Conservation (phyloP, 2,113 vertebrate species). For the Pelecanoides urinatrix region DNA sequence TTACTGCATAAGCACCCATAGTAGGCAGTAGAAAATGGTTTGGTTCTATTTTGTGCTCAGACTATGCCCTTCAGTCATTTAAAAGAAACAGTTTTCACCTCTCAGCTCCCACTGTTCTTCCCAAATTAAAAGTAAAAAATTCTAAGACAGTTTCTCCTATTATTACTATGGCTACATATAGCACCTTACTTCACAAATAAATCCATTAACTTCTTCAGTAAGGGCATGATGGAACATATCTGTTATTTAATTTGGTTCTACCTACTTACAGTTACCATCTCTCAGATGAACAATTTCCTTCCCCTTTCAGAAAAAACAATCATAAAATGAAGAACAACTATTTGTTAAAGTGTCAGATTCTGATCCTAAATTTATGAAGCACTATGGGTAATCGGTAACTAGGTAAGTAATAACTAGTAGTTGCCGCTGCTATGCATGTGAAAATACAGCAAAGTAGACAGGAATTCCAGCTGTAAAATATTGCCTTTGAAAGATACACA, state of each 20-base stretch:
- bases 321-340: background rate
- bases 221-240: background rate
- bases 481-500: background rate
- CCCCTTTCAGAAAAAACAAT: background rate
- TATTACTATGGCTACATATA: background rate
- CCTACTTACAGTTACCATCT: background rate
- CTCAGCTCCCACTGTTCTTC: background rate
- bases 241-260: background rate
- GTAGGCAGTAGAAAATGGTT: background rate
- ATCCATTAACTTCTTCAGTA: background rate
- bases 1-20: background rate
- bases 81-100: background rate
- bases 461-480: background rate
- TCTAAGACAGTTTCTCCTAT: background rate
- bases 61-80: background rate
- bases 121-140: background rate
- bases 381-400: background rate
- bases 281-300: background rate
- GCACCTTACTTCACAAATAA: background rate
- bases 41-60: background rate
- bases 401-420: background rate
- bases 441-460: background rate
- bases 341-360: background rate
- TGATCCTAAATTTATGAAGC: background rate
- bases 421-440: background rate